phyloP scores from a whole-genome alignment of 1,140 invertebrate genomes.

The Varroa destructor region DNA sequence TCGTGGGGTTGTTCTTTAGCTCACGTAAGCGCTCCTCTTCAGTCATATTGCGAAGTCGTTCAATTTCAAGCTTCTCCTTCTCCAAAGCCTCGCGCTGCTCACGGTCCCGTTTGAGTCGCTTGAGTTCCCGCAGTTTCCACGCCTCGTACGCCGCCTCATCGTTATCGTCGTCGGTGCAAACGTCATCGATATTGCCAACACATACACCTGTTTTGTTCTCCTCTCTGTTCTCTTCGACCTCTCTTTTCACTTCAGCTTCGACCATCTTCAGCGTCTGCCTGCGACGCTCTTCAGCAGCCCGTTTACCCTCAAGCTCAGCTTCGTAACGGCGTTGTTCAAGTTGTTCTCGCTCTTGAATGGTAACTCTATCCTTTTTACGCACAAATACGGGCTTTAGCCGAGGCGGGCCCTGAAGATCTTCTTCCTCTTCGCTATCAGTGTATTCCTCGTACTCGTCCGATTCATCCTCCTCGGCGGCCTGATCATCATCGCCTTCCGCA shows the following conservation, averaged over 20 bases:
- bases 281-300: slow-evolving; percentile 64
- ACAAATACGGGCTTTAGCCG: slow-evolving; percentile 94
- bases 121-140: slow-evolving; percentile 93
- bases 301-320: slow-evolving; percentile 59
- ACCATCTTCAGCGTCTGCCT: slow-evolving; percentile 73
- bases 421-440: slow-evolving; percentile 48
- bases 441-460: slow-evolving; percentile 60
- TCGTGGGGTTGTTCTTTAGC: slow-evolving; percentile 76
- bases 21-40: slow-evolving; percentile 88
- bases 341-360: slow-evolving; percentile 82
- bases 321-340: slow-evolving; percentile 71
- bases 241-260: slow-evolving; percentile 71
- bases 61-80: slow-evolving; percentile 74
- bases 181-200: slow-evolving; percentile 53
- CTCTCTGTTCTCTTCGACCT: slow-evolving; percentile 45
- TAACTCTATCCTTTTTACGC: slow-evolving; percentile 79
- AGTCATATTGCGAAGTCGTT: slow-evolving; percentile 78
- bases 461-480: slow-evolving; percentile 40
- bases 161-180: slow-evolving; percentile 94
- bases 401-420: slow-evolving; percentile 48
- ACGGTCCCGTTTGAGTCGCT: slow-evolving; percentile 83
- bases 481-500: slow-evolving; percentile 34
- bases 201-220: slow-evolving; percentile 43
- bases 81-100: slow-evolving; percentile 67
- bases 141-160: slow-evolving; percentile 94